These are phyloP conservation scores for Merodon equestris DNA, from an alignment of 2,888 invertebrate genomes.

Conservation along the genomic window DNA sequence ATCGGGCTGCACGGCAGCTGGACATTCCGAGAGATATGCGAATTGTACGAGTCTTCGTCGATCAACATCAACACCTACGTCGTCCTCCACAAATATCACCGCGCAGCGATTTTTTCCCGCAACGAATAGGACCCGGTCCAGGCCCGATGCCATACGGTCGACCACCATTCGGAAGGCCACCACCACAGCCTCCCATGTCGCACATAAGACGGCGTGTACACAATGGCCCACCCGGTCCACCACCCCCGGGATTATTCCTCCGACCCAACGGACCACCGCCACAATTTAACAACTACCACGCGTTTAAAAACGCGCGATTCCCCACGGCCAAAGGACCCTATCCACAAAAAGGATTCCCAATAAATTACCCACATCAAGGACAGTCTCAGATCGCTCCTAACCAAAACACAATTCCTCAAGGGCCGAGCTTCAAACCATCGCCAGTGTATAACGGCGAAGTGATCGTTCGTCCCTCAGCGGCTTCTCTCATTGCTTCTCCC, in stretches of 20 bases:
- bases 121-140: constrained; percentile 30
- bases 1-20: constrained; percentile 40
- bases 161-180: constrained; percentile 55
- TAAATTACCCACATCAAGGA: constrained; percentile 44
- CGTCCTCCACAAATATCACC: constrained; percentile 69
- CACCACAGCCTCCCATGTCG: constrained; percentile 37
- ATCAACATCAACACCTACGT: constrained; percentile 42
- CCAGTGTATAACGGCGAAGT: constrained; percentile 74
- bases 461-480: constrained; percentile 70
- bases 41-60: constrained; percentile 42
- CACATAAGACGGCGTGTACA: constrained; percentile 53
- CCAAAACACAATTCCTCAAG: constrained; percentile 64
- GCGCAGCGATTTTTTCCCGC: constrained; percentile 70
- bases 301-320: constrained; percentile 70
- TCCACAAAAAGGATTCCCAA: constrained; percentile 33
- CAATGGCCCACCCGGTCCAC: constrained; percentile 48
- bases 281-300: constrained; percentile 66
- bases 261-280: constrained; percentile 36
- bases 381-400: constrained; percentile 40
- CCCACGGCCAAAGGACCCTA: constrained; percentile 71
- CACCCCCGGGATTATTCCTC: constrained; percentile 57
- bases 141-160: constrained; percentile 42
- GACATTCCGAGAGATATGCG: constrained; percentile 61
- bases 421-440: constrained; percentile 74
- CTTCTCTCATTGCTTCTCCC: neutral